Conservation (phyloP, 2,797 vertebrate genomes). For the Zalophus californianus region DNA sequence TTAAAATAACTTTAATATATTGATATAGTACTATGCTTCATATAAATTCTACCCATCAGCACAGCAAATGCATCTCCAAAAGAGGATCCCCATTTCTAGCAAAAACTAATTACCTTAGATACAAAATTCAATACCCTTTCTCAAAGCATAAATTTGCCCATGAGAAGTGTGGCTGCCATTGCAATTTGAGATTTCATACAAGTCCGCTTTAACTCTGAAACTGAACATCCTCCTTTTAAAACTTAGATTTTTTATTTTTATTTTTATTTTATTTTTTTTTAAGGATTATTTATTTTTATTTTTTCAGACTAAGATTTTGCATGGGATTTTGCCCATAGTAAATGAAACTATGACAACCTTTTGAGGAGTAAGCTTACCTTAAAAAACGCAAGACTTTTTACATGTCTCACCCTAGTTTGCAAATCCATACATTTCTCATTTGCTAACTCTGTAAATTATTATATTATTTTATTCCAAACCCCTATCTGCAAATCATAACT, state of each 20-base stretch:
- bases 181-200: background rate
- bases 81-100: background rate
- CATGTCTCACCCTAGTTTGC: background rate
- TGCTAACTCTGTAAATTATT: background rate
- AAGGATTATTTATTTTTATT: background rate
- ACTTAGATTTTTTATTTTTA: background rate
- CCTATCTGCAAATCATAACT: background rate
- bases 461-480: background rate
- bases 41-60: background rate
- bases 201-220: background rate
- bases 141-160: background rate
- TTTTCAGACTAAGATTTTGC: background rate
- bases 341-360: background rate
- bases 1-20: constrained; percentile 47
- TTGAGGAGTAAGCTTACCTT: background rate
- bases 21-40: background rate
- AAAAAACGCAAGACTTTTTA: background rate
- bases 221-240: background rate
- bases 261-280: too few relatives aligned
- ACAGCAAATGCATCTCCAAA: background rate
- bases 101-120: background rate
- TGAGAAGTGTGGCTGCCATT: background rate
- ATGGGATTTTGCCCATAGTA: background rate
- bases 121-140: background rate
- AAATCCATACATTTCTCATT: background rate